Evolutionary conservation across 2,888 invertebrate genomes (phyloP).

Genomic region (Brassicogethes aeneus): DNA sequence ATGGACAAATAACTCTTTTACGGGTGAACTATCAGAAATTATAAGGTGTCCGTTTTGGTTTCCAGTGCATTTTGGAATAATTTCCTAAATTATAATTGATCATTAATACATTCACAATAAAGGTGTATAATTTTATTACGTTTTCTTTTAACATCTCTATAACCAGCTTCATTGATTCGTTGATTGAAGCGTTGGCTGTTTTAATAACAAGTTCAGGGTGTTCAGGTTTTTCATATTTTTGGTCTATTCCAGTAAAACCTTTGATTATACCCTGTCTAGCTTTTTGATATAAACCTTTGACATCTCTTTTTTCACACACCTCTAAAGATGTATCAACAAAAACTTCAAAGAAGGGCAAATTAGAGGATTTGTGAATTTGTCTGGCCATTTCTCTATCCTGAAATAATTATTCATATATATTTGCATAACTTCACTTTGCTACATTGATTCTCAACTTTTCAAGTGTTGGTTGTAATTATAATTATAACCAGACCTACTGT

Average conservation of each 20-base stretch:
- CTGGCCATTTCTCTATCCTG: slow-evolving; percentile 80
- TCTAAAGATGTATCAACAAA: slow-evolving; percentile 89
- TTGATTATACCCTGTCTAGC: slow-evolving; percentile 86
- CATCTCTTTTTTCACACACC: slow-evolving; percentile 88
- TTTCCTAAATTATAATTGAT: slow-evolving; percentile 33
- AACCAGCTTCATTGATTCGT: slow-evolving; percentile 77
- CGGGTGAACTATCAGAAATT: slow-evolving; percentile 18
- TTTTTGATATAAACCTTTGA: slow-evolving; percentile 95
- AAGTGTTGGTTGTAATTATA: too few species aligned
- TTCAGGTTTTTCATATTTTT: slow-evolving; percentile 78
- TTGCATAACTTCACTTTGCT: too few species aligned
- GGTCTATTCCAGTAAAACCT: slow-evolving; percentile 86
- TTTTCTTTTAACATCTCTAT: slow-evolving; percentile 69
- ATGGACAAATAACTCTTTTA: slow-evolving; percentile 73
- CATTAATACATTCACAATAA: neutral
- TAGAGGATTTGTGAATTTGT: slow-evolving; percentile 74
- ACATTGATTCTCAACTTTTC: too few species aligned
- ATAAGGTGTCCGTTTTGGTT: slow-evolving; percentile 6
- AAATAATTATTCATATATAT: too few species aligned
- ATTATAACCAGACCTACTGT: too few species aligned
- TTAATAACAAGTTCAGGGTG: slow-evolving; percentile 74
- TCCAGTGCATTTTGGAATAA: slow-evolving; percentile 46
- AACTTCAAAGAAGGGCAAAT: slow-evolving; percentile 84
- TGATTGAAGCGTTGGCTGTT: slow-evolving; percentile 69
- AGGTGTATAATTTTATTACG: slow-evolving; percentile 18